Base-by-base conservation (phyloP, 2,113 vertebrate genomes). In the Setophaga coronata region DNA sequence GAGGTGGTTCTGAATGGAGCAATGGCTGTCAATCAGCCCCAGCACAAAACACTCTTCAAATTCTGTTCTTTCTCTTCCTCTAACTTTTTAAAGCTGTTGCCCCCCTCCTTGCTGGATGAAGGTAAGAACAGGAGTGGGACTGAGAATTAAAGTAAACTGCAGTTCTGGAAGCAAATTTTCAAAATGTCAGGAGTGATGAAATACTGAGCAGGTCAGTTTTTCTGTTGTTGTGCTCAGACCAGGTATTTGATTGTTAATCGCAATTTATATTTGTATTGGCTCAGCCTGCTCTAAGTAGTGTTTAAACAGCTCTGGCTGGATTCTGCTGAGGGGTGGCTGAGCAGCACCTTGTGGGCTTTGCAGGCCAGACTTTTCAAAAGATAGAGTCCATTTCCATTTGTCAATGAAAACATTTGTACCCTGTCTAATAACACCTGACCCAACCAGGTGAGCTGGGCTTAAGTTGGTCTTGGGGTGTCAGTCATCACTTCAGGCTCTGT, bases 21-120 rank as follows among this genome's bases (percentile, higher is more conserved):
- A 36, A 6, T 4, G 47, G 13, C 73, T 23, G 34, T 19, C 69
- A 18, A 1, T 17, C 31, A 7, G 19, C 10, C 2, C 0, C 4
- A 65, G 76, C 42, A 54, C 38, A 42, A 48, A 69, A 25, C n/a
- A 8, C 34, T 62, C 47, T 53, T 36, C 34, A 21, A 8, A 53
- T 47, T 61, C 34, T 33, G 24, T 82, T 15, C 43, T 24, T 24
- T 40, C 19, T 70, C 47, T 84, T 54, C 60, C n/a, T 69, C 8
- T 11, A 8, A 36, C 21, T 57, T 60, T 33, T 48, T 50, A 3
- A 77, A 71, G 42, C 43, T 62, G 14, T 56, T 72, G 15, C 11
- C 14, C 14, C 14, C 2, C 61, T 88, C 23, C 8, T 71, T 67
- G 43, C 47, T 72, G 88, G 61, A 33, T 79, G 24, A n/a, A 60